phyloP scores from a whole-genome alignment of 2,113 vertebrate genomes.

The Engystomops pustulosus region DNA sequence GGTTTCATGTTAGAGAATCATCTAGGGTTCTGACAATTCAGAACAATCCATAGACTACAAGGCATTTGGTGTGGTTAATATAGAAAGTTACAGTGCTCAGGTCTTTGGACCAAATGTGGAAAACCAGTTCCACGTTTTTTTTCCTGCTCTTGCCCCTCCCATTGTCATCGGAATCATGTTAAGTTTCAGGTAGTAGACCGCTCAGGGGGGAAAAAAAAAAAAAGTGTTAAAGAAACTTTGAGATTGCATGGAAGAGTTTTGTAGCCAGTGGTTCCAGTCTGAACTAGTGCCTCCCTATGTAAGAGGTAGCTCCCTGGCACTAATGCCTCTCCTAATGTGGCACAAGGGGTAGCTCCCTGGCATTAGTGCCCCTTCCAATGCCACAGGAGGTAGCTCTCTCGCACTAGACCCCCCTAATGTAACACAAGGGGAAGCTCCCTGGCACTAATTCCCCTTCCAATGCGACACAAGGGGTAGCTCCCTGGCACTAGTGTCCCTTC shows the following conservation, averaged over 20 bases:
- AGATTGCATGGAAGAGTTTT: not conserved
- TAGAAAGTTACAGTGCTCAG: constrained; percentile 5
- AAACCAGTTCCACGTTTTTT: constrained; percentile 32
- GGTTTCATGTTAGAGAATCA: not conserved
- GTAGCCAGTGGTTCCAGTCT: not conserved
- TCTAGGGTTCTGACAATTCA: not conserved
- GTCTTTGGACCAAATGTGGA: not conserved
- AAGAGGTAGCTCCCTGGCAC: not conserved
- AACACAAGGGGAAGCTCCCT: too few relatives aligned
- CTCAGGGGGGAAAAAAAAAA: not conserved
- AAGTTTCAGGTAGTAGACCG: not conserved
- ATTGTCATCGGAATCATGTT: not conserved
- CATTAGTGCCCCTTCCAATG: too few relatives aligned
- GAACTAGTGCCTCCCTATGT: not conserved
- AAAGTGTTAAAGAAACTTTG: not conserved
- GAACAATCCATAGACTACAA: constrained; percentile 20
- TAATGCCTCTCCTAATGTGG: too few relatives aligned
- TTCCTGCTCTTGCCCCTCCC: not conserved
- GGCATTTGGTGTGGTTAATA: constrained; percentile 37
- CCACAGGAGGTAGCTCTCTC: too few relatives aligned
- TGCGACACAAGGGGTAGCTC: too few relatives aligned
- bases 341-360: too few relatives aligned
- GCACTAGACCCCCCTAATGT: too few relatives aligned
- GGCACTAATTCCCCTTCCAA: too few relatives aligned
- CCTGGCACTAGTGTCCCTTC: too few relatives aligned